Percentiles rank a stretch among this genome's conserved stretches.
These are phyloP conservation scores for Hydrophis major DNA, from an alignment of 2,797 vertebrate species.

Conservation along the genomic window DNA sequence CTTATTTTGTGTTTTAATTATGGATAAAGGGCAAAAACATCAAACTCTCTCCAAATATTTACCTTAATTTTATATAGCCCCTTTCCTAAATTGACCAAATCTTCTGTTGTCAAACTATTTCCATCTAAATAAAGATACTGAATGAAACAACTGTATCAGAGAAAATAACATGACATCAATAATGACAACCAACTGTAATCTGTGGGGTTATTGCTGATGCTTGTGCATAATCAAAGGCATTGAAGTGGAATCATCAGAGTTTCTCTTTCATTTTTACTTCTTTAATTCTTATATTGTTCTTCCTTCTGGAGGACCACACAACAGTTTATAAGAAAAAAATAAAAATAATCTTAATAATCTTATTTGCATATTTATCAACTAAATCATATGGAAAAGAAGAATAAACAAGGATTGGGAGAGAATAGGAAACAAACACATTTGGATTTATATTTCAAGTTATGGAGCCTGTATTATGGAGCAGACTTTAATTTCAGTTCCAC, in stretches of 20 bases:
- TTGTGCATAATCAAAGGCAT: not conserved
- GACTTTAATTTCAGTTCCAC: not conserved
- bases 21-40: not conserved
- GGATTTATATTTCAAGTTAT: not conserved
- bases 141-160: slow-evolving; percentile 45
- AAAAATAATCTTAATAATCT: not conserved
- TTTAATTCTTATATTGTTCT: not conserved
- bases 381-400: not conserved
- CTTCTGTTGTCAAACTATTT: slow-evolving; percentile 84
- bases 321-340: not conserved
- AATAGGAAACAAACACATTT: not conserved
- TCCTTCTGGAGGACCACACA: not conserved
- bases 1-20: not conserved
- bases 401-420: not conserved
- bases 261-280: not conserved
- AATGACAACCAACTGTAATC: not conserved
- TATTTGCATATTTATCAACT: not conserved
- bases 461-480: not conserved
- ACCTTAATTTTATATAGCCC: slow-evolving; percentile 96
- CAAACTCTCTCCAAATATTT: slow-evolving; percentile 11
- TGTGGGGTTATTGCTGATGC: not conserved
- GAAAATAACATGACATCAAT: not conserved
- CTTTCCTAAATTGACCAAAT: slow-evolving; percentile 88
- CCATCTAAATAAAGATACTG: slow-evolving; percentile 90
- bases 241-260: not conserved